phyloP scores from a whole-genome alignment of 2,888 invertebrate genomes.

The Macaria liturata region DNA sequence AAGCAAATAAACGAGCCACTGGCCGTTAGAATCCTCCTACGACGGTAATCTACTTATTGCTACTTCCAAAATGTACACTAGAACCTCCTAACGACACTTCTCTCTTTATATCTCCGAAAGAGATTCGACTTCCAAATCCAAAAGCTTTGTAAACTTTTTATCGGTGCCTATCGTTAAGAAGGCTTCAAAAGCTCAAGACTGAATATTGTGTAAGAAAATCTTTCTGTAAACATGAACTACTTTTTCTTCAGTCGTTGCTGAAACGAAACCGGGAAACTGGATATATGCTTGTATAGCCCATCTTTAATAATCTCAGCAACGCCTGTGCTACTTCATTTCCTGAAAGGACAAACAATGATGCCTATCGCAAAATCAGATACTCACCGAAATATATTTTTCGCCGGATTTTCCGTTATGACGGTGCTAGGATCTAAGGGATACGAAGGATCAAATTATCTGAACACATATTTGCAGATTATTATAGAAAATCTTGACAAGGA shows the following conservation, averaged over 20 bases:
- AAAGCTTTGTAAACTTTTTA: constrained; percentile 10
- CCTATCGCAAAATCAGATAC: constrained; percentile 5
- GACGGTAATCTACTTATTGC: neutral
- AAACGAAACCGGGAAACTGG: no score
- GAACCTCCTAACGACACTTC: constrained; percentile 11
- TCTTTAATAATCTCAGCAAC: constrained; percentile 7
- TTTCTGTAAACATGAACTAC: neutral
- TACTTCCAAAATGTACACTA: constrained; percentile 1
- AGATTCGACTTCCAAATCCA: constrained; percentile 8
- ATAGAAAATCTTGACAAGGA: constrained; percentile 1
- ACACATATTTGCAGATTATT: constrained; percentile 14
- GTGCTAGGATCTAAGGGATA: constrained; percentile 6
- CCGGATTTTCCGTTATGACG: constrained; percentile 13
- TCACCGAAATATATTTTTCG: constrained; percentile 8
- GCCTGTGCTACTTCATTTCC: constrained; percentile 6
- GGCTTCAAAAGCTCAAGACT: constrained; percentile 1
- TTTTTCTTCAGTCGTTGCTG: no score
- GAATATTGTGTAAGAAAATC: no score
- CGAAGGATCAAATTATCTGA: constrained; percentile 12
- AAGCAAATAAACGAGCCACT: constrained; percentile 7
- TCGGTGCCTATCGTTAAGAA: constrained; percentile 12
- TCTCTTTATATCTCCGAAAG: constrained; percentile 8
- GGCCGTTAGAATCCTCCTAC: neutral
- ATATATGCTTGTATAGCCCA: constrained; percentile 4
- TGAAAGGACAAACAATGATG: constrained; percentile 11